These are phyloP conservation scores for Paralichthys olivaceus DNA, from an alignment of 2,113 vertebrate species.

Conservation along the genomic window DNA sequence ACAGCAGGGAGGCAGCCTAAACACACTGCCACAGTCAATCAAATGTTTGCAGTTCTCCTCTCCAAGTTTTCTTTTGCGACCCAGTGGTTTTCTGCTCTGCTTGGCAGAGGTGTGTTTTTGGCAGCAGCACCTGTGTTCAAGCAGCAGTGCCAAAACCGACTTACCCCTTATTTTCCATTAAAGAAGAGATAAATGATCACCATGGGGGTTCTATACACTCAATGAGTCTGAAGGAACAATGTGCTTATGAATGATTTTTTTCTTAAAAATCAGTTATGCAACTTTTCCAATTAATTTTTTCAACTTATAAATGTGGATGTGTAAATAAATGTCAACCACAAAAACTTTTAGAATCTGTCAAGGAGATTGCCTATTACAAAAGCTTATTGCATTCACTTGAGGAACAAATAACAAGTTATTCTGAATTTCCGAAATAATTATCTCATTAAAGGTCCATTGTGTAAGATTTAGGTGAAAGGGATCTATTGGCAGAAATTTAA, in stretches of 20 bases:
- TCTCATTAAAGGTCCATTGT: too few relatives aligned
- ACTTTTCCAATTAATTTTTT: too few relatives aligned
- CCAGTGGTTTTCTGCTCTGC: not conserved
- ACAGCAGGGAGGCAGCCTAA: conserved; percentile 6
- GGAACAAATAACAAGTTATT: too few relatives aligned
- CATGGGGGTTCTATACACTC: not conserved
- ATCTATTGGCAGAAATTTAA: too few relatives aligned
- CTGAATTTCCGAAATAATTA: too few relatives aligned
- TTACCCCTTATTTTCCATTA: not conserved
- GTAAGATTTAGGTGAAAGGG: too few relatives aligned
- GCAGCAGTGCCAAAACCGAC: not conserved
- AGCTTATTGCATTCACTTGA: too few relatives aligned
- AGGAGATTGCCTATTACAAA: too few relatives aligned
- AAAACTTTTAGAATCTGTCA: too few relatives aligned
- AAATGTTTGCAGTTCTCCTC: conserved; percentile 16
- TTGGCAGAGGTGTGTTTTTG: not conserved
- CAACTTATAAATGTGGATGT: too few relatives aligned
- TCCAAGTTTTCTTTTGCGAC: not conserved
- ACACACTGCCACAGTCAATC: conserved; percentile 4
- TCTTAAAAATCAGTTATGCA: not conserved
- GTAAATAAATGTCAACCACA: too few relatives aligned
- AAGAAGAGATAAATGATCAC: not conserved
- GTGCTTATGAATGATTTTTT: too few relatives aligned
- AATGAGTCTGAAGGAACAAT: not conserved
- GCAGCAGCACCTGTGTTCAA: not conserved